A percentile compares a stretch with the other conserved stretches of the same genome.
Evolutionary conservation across 1,140 invertebrate species (phyloP).

Genomic region (Magallana ariakensis): DNA sequence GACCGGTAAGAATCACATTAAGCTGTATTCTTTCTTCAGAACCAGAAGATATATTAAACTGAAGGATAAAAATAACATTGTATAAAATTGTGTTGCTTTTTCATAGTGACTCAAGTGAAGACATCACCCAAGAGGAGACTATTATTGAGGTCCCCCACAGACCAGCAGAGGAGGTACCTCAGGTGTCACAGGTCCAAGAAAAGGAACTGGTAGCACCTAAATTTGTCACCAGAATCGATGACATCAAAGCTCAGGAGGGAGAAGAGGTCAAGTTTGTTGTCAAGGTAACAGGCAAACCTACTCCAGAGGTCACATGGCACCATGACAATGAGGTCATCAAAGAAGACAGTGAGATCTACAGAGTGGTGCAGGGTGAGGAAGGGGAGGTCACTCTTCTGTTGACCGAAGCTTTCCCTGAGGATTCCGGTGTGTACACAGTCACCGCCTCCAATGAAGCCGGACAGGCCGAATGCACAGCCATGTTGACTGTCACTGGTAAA

Average conservation of each 20-base stretch:
- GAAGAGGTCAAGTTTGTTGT: conserved; percentile 95
- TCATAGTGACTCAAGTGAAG: conserved; percentile 27
- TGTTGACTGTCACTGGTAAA: conserved; percentile 74
- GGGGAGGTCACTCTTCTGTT: conserved; percentile 73
- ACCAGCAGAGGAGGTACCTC: background rate
- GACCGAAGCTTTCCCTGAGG: conserved; percentile 77
- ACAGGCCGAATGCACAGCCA: conserved; percentile 76
- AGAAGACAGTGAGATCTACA: conserved; percentile 71
- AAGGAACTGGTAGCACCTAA: conserved; percentile 64
- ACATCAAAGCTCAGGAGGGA: conserved; percentile 84
- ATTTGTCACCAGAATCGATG: conserved; percentile 67
- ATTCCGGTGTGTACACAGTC: conserved; percentile 77
- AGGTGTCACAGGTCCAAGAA: conserved; percentile 52
- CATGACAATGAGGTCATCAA: conserved; percentile 86
- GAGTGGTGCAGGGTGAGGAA: conserved; percentile 68
- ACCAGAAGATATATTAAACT: background rate
- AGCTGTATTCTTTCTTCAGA: background rate
- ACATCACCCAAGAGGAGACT: conserved; percentile 23
- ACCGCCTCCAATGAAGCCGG: conserved; percentile 89
- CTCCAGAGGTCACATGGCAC: conserved; percentile 83
- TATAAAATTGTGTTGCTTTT: background rate
- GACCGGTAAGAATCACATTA: background rate
- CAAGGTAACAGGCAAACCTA: conserved; percentile 83
- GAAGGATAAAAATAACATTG: too few species aligned
- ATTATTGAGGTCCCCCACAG: background rate